Conservation (phyloP, 1,140 invertebrate genomes). For the Drosophila erecta region DNA sequence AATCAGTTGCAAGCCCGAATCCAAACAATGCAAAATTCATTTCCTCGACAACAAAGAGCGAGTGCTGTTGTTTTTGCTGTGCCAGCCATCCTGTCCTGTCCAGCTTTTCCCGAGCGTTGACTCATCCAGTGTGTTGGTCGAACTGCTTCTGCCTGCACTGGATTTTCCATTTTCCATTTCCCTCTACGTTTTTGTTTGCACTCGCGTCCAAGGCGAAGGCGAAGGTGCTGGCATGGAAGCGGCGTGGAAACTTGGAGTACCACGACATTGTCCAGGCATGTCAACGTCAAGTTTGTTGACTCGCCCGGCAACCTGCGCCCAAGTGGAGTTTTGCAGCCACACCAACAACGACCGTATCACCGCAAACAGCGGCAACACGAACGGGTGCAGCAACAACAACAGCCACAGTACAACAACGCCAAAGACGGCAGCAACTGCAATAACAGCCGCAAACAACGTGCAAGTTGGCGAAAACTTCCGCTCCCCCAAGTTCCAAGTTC, state of each 20-base stretch:
- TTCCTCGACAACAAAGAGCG: constrained; percentile 50
- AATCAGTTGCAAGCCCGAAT: constrained; percentile 14
- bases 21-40: constrained; percentile 40
- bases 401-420: constrained; percentile 1
- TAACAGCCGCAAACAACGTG: constrained; percentile 40
- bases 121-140: constrained; percentile 45
- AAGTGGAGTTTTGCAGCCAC: constrained; percentile 58
- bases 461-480: constrained; percentile 68
- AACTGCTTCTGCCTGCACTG: constrained; percentile 35
- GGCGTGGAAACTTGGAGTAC: constrained; percentile 35
- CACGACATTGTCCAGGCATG: constrained; percentile 53
- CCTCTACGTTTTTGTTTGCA: constrained; percentile 44
- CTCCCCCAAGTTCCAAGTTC: constrained; percentile 33
- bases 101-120: constrained; percentile 41
- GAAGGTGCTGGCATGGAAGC: constrained; percentile 25
- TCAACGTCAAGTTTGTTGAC: constrained; percentile 79
- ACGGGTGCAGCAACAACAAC: constrained; percentile 23
- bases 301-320: constrained; percentile 66
- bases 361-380: constrained; percentile 15
- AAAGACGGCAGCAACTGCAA: constrained; percentile 23
- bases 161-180: constrained; percentile 51
- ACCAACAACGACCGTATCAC: constrained; percentile 5
- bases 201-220: constrained; percentile 25
- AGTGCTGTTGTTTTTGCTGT: constrained; percentile 20
- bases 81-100: constrained; percentile 20